phyloP scores from a whole-genome alignment of 2,113 vertebrate genomes.

The Tachycineta bicolor region DNA sequence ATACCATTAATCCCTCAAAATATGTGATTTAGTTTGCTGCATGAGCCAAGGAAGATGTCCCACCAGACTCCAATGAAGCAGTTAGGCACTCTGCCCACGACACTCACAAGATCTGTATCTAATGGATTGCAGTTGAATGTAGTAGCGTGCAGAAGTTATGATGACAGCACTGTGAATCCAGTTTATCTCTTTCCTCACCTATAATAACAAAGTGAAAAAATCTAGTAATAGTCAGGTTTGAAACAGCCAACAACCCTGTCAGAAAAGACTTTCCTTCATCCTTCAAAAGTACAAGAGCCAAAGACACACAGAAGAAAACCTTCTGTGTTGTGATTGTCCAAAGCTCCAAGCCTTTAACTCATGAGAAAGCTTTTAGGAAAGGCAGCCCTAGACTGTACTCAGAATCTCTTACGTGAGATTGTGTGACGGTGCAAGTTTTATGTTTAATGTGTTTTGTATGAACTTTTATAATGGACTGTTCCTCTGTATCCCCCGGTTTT shows the following conservation, averaged over 20 bases:
- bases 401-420: neutral
- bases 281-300: neutral
- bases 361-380: neutral
- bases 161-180: neutral
- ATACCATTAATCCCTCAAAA: neutral
- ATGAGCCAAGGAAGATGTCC: neutral
- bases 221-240: neutral
- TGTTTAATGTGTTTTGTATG: no score
- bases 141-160: neutral
- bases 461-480: no score
- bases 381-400: neutral
- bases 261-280: neutral
- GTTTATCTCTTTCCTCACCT: neutral
- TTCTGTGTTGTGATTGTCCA: neutral
- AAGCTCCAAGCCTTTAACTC: neutral
- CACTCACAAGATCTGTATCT: neutral
- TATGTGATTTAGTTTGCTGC: rapidly evolving
- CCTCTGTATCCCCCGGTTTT: no score
- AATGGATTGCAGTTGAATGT: neutral
- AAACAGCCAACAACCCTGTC: neutral
- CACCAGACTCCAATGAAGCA: neutral
- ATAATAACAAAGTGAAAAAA: neutral
- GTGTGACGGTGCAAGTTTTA: no score
- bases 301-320: neutral
- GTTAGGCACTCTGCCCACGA: neutral